Percentiles rank a stretch among this genome's conserved stretches.
Evolutionary conservation across 1,140 invertebrate genomes (phyloP).

Genomic region (Ridgeia piscesae): DNA sequence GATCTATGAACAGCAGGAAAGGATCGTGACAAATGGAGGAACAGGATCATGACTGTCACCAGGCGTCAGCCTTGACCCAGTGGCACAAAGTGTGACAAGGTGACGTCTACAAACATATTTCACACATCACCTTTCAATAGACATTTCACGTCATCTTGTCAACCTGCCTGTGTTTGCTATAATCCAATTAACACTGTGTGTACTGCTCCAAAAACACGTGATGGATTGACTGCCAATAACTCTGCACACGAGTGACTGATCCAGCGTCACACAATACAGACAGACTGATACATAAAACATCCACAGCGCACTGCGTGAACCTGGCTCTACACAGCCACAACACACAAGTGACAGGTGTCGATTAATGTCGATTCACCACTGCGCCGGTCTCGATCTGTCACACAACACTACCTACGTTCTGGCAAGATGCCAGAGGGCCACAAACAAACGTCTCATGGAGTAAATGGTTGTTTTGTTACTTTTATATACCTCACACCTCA

Average conservation of each 20-base stretch:
- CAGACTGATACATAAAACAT: background rate
- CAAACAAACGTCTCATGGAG: background rate
- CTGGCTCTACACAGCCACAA: background rate
- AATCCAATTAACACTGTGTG: no score
- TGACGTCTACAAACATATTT: no score
- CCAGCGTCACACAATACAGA: background rate
- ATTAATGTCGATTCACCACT: background rate
- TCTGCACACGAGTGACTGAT: background rate
- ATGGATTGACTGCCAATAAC: background rate
- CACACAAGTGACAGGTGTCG: background rate
- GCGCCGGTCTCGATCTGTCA: background rate
- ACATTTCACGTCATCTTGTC: no score
- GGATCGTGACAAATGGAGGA: no score
- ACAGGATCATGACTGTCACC: no score
- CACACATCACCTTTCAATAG: no score
- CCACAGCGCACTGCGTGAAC: background rate
- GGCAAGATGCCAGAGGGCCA: background rate
- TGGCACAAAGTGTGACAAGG: no score
- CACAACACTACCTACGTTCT: background rate
- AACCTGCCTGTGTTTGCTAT: no score
- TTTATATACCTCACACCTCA: background rate
- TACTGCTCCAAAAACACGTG: background rate
- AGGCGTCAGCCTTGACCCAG: no score
- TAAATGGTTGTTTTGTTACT: background rate
- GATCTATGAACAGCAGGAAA: no score